Conservation (phyloP, 2,797 vertebrate species). For the Mus spretus region DNA sequence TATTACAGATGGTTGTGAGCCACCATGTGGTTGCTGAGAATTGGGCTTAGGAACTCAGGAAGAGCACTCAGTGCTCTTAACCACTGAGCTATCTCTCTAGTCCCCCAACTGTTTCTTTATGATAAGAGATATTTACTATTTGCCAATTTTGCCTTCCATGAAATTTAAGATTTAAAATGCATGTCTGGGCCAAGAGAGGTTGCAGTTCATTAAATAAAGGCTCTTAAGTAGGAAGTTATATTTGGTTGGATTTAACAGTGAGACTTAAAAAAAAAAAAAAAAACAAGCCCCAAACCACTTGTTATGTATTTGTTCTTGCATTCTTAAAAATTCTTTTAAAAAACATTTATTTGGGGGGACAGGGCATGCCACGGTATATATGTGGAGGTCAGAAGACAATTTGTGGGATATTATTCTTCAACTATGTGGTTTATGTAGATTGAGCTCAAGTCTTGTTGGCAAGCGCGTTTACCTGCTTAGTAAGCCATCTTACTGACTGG, state of each 20-base stretch:
- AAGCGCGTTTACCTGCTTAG: neutral
- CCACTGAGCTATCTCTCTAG: neutral
- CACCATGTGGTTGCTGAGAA: too few species aligned
- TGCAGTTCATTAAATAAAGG: neutral
- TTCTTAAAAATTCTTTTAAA: conserved; percentile 30
- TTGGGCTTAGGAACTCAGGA: neutral
- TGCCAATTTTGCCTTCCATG: conserved; percentile 17
- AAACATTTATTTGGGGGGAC: neutral
- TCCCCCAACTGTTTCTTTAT: conserved; percentile 25
- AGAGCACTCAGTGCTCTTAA: neutral
- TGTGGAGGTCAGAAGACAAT: neutral
- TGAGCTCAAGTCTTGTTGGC: neutral
- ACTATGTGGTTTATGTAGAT: neutral
- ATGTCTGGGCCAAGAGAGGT: conserved; percentile 2
- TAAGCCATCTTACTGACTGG: neutral
- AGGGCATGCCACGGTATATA: neutral
- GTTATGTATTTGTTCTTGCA: conserved; percentile 13
- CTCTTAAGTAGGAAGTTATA: neutral
- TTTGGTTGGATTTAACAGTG: conserved; percentile 8
- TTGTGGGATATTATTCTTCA: neutral
- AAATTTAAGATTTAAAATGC: conserved; percentile 50
- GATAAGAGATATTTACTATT: conserved; percentile 54
- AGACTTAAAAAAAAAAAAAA: neutral
- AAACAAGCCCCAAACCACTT: neutral
- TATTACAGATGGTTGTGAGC: too few species aligned